Conservation (phyloP, 1,140 invertebrate genomes). For the Lysiphlebus fabarum region DNA sequence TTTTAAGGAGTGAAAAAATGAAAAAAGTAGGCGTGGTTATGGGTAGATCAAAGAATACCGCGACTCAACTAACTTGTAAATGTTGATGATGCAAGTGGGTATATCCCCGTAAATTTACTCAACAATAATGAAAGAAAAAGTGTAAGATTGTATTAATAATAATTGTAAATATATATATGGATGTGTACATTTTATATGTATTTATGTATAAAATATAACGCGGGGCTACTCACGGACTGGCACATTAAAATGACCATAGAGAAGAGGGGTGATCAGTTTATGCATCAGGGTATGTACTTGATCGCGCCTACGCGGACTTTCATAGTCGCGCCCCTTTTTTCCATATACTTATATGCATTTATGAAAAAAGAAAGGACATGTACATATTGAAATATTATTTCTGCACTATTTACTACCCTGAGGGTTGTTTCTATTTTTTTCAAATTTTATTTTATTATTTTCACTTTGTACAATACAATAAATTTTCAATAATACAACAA, state of each 20-base stretch:
- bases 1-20: slow-evolving; percentile 58
- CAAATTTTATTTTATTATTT: too few species aligned
- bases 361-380: too few species aligned
- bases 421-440: too few species aligned
- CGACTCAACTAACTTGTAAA: slow-evolving; percentile 36
- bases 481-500: too few species aligned
- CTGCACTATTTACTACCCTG: too few species aligned
- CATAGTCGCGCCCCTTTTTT: slow-evolving; percentile 4
- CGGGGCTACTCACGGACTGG: not conserved
- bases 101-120: not conserved
- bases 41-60: slow-evolving; percentile 51
- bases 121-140: not conserved
- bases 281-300: not conserved
- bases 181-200: too few species aligned
- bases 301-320: slow-evolving; percentile 3
- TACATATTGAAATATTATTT: too few species aligned
- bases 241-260: not conserved
- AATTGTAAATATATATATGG: too few species aligned
- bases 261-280: not conserved
- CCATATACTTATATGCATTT: too few species aligned
- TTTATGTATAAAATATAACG: too few species aligned
- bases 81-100: slow-evolving; percentile 16
- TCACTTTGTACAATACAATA: too few species aligned
- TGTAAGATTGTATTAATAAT: not conserved
- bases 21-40: slow-evolving; percentile 54